phyloP scores from a whole-genome alignment of 2,797 vertebrate genomes.

The Peromyscus aztecus region DNA sequence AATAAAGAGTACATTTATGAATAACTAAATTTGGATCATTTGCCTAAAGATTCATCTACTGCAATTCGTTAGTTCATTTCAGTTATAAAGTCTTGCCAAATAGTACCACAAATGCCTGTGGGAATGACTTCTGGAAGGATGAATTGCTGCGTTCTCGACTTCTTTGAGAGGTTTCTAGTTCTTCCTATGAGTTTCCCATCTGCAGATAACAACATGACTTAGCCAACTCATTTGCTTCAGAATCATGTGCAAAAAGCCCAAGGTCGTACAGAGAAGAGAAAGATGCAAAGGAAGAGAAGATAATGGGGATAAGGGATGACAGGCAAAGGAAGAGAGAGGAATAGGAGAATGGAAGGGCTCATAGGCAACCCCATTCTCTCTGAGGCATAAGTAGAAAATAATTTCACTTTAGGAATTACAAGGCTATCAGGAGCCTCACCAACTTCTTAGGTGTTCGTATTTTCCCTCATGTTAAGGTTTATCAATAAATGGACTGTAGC shows the following conservation, averaged over 20 bases:
- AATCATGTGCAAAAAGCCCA: background rate
- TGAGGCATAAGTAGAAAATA: background rate
- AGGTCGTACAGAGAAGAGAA: background rate
- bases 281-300: background rate
- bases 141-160: background rate
- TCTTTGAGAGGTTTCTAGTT: background rate
- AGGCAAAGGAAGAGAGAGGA: background rate
- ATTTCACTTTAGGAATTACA: background rate
- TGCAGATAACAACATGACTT: background rate
- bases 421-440: background rate
- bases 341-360: background rate
- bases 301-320: background rate
- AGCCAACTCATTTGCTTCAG: background rate
- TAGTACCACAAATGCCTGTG: background rate
- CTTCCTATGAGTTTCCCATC: background rate
- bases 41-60: conserved; percentile 52
- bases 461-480: background rate
- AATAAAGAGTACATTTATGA: background rate
- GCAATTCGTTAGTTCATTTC: conserved; percentile 26
- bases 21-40: conserved; percentile 47
- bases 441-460: background rate
- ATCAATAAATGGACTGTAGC: background rate
- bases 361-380: background rate
- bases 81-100: conserved; percentile 11
- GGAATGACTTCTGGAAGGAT: conserved; percentile 20